Conservation (phyloP, 2,797 vertebrate species). For the Fringilla coelebs region DNA sequence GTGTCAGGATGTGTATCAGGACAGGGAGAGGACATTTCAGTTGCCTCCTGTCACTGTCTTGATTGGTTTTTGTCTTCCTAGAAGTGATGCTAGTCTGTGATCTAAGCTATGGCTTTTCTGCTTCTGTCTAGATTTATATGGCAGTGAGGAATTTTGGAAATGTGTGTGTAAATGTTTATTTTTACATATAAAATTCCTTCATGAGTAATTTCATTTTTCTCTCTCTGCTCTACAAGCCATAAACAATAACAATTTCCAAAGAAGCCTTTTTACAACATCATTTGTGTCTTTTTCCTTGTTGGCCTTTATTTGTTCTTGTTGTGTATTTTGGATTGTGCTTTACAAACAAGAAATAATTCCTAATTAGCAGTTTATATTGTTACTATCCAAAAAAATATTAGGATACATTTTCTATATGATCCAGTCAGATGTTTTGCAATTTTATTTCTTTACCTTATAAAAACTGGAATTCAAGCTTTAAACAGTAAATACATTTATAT, state of each 20-base stretch:
- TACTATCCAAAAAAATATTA: neutral
- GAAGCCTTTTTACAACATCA: neutral
- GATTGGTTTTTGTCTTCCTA: neutral
- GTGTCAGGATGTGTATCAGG: neutral
- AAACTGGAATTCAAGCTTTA: neutral
- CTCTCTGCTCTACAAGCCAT: neutral
- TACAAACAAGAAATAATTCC: neutral
- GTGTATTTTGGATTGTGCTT: neutral
- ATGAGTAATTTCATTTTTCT: neutral
- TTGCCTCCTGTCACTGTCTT: neutral
- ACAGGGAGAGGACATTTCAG: accelerated
- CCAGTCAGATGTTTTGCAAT: neutral
- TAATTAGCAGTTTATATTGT: neutral
- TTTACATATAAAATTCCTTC: neutral
- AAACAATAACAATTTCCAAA: neutral
- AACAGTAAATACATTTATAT: neutral
- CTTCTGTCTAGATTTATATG: neutral
- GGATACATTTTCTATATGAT: neutral
- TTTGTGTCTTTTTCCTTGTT: neutral
- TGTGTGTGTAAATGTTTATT: neutral
- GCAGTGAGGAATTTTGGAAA: neutral
- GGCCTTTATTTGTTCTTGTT: neutral
- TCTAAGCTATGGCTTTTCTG: neutral
- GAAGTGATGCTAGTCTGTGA: neutral
- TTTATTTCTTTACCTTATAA: neutral